phyloP scores from a whole-genome alignment of 2,113 vertebrate species.

The Tringa solitaria region DNA sequence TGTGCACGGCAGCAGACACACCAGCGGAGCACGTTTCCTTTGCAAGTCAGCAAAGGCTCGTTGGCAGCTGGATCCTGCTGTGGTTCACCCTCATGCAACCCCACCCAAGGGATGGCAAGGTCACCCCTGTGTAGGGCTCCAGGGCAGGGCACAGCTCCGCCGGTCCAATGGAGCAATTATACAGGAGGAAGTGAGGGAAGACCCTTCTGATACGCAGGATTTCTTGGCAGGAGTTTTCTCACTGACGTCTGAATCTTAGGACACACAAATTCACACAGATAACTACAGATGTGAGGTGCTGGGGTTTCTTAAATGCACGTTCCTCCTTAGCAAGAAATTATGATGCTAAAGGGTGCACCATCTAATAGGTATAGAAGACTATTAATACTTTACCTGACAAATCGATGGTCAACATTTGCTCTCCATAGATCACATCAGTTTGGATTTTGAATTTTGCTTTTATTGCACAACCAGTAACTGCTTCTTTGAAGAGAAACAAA shows the following conservation, averaged over 20 bases:
- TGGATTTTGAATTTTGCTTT: background rate
- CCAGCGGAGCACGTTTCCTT: background rate
- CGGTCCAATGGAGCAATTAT: background rate
- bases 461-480: background rate
- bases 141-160: slow-evolving; percentile 28
- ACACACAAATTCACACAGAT: background rate
- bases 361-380: background rate
- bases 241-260: background rate
- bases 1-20: background rate
- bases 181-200: slow-evolving; percentile 6
- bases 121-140: background rate
- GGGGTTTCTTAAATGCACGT: background rate
- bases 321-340: background rate
- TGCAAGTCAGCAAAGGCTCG: background rate
- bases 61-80: slow-evolving; percentile 25
- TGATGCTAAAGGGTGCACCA: background rate
- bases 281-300: background rate
- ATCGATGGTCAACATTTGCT: rapidly evolving
- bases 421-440: rapidly evolving
- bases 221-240: slow-evolving; percentile 44
- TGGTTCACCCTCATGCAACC: background rate
- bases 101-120: slow-evolving; percentile 33
- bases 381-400: background rate
- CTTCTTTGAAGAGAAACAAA: background rate
- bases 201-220: background rate